Evolutionary conservation across 2,113 vertebrate genomes (phyloP), one percentile per base, ranked within the genome.

Genomic region (Proterorhinus semilunaris): DNA sequence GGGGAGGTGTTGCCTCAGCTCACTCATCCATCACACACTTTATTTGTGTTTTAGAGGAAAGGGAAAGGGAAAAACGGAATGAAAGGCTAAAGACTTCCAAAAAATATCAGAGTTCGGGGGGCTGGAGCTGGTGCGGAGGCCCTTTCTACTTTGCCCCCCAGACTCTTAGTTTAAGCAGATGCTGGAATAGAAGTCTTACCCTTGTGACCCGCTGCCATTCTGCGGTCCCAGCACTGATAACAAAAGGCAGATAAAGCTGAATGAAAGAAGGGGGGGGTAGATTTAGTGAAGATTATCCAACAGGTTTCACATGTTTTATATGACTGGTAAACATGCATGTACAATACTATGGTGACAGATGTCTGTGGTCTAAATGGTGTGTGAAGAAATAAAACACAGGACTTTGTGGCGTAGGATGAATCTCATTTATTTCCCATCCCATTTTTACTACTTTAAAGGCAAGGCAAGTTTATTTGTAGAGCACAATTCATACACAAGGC

Each of bases 1-100:
- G 88, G 88, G 91, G 88, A 88, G 90, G 92, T 91, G 91, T 91
- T 87, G 83, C 89, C 86, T 79, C 85, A 83, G 89, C 83, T 91
- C 87, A 75, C 82, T 90, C 89, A 92, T 93, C 92, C 91, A 93
- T 92, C 91, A 91, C 88, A 81, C 82, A 87, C 83, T 88, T 93
- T 91, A 91, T 92, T 93, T 92, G 85, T 90, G 86, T 92, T 91
- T 89, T 90, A 87, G 84, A 90, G 82, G 85, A 86, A 87, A 88
- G 87, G 80, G 79, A 90, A 87, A 90, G 62, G 75, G 74, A 42
- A 69, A 77, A 79, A 71, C 61, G 51, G 85, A 84, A 87, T 84
- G 86, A 84, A 83, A 17, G 62, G 45, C 71, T 82, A 76, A 84
- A 83, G 80, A 87, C 83, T 81, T 88, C 89, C 87, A 89, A 89